Base-by-base conservation (phyloP, 92 coral and sea anemone genomes). In the Chrysogorgia sp. region DNA sequence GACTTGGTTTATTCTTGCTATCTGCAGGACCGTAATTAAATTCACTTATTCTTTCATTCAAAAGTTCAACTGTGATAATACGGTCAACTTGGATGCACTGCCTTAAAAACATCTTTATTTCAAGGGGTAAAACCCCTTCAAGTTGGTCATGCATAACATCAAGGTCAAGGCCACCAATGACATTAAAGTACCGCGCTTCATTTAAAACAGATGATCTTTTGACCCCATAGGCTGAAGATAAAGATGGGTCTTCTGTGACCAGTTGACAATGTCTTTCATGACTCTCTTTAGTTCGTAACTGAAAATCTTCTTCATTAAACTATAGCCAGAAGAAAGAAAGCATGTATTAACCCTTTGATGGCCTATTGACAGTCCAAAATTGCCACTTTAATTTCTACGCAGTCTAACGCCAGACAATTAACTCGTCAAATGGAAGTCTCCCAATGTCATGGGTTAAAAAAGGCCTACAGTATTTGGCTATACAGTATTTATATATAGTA, bases 131-230 rank as follows among this genome's bases (percentile, higher is more conserved):
- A 29, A 90, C 94, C 12, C 94, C 94, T 81, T 90, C 90, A 17
- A 90, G 89, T 41, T 86, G 88, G 34, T 90, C 90, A 76, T 90
- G 94, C 94, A 90, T 90, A 12, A 87, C 58, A 74, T 90, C 94
- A 22, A 70, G 55, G 22, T 64, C 88, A n/a, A 86, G 80, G 17
- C 90, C 90, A 74, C 71, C 90, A 34, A 84, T 79, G 19, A 83
- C 86, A 64, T 86, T 88, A 32, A 90, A 90, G 66, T 59, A 86
- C 2, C 40, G 34, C 7, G 90, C 86, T 57, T 78, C 81, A 57
- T 89, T 86, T 7, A 89, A 82, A 24, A 77, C 35, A 17, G 87
- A 77, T 67, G 20, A 7, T 21, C 82, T 62, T 31, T 90, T 90
- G 0, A 86, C 79, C 3, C 93, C 90, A 89, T 82, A 89, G 6